phyloP scores from a whole-genome alignment of 2,888 invertebrate genomes.

The Catonia carolina region DNA sequence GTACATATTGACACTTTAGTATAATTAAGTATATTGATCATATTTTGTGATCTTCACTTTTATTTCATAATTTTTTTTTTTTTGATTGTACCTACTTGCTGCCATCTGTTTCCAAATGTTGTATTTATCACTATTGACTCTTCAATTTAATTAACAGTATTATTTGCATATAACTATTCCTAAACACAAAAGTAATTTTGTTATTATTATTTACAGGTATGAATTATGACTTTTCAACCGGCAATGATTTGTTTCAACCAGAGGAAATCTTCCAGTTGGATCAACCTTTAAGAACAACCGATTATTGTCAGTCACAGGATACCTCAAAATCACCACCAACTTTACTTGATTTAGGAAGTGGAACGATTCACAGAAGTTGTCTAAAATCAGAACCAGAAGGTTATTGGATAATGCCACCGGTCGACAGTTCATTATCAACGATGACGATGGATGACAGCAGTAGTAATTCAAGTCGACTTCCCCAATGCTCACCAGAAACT shows the following conservation, averaged over 20 bases:
- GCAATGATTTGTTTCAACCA: slow-evolving; percentile 64
- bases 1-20: too few species aligned
- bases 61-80: too few species aligned
- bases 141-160: too few species aligned
- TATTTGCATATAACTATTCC: too few species aligned
- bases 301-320: slow-evolving; percentile 32
- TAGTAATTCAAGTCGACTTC: slow-evolving; percentile 37
- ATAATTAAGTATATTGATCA: too few species aligned
- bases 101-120: too few species aligned
- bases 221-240: slow-evolving; percentile 53
- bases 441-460: slow-evolving; percentile 47
- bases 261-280: slow-evolving; percentile 72
- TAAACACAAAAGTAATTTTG: too few species aligned
- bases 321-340: slow-evolving; percentile 49
- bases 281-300: slow-evolving; percentile 55
- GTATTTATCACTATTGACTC: too few species aligned
- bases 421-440: slow-evolving; percentile 8
- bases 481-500: slow-evolving; percentile 22
- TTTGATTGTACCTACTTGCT: too few species aligned
- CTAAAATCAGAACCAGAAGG: slow-evolving; percentile 47
- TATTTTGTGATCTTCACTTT: too few species aligned
- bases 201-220: not conserved
- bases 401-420: slow-evolving; percentile 20
- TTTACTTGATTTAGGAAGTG: slow-evolving; percentile 63
- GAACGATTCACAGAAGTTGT: slow-evolving; percentile 55